Base-by-base conservation (phyloP, 2,888 invertebrate species). In the Rhagium mordax region DNA sequence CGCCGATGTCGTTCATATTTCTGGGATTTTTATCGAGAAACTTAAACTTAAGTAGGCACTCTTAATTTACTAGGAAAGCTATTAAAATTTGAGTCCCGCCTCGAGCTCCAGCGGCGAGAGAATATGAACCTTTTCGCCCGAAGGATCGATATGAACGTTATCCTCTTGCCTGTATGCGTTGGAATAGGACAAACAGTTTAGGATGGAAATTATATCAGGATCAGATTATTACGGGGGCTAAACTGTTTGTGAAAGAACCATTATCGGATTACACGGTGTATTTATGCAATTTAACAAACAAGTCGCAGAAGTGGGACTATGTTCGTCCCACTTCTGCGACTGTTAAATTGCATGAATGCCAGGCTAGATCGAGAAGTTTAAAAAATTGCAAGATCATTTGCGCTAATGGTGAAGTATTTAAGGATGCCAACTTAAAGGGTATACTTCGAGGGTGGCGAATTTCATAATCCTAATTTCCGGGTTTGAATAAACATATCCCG, bases 61-160 rank as follows among this genome's bases (percentile, higher is more conserved):
- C 69, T 64, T 69, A 72, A 72, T 72, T 68, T 68, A 57, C 62
- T 59, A 69, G 59, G 20, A 68, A 65, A 64, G 62, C 72, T 59
- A 69, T 72, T 72, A 72, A 68, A 69, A 64, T 68, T 29, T 62
- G 57, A 51, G 47, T 13, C 49, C 24, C 59, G 20, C 69, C 49
- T 29, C 29, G 33, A 27, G 33, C 65, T 53, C 2, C 18, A 20
- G 33, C 16, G 20, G n/a, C 18, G 65, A 8, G 33, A 16, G 65
- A 53, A 53, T 51, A 53, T 65, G 18, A 53, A n/a, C 41, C 61
- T 41, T 27, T 61, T 33, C 15, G 24, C 47, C 3, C 8, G 20
- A 47, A 41, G 51, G 66, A 67, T 67, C 66, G 66, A 67, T 67
- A 57, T 16, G 10, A 20, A 20, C 57, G 47, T 67, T 67, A 67